Base-by-base conservation (phyloP, 2,113 vertebrate species). In the Cacatua alba region DNA sequence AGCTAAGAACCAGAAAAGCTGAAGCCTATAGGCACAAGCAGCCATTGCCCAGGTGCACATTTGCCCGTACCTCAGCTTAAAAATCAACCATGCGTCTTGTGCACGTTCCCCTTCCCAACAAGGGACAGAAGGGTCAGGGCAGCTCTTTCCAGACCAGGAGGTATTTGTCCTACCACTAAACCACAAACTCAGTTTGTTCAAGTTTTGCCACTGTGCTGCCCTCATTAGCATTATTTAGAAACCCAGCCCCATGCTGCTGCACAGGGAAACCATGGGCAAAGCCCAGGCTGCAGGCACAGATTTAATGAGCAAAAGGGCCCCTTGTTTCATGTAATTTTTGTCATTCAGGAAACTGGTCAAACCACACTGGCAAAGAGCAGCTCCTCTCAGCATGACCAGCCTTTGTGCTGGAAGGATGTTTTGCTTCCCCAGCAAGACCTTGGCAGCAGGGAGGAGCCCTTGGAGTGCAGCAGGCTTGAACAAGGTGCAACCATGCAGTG, bases 401-500 rank as follows among this genome's bases (percentile, higher is more conserved):
- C 2, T 5, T 62, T 48, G 20, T 4, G 18, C 81, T 84, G 41
- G 78, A 65, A 87, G 55, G 49, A 84, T 13, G 52, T 91, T 70
- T 29, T 48, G 55, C 35, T 81, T 70, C 5, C 5, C 39, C 72
- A 78, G 39, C 39, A 77, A 83, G 78, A 39, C 48, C n/a, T 21
- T 48, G 28, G 63, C 52, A 64, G 48, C 39, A 76, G 39, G 24
- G 44, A 91, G 35, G 23, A 86, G 20, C 18, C 59, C 53, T 48
- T 70, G 49, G 68, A 83, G 48, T 1, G 6, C n/a, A 68, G 67
- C 37, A 80, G 48, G 35, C 68, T 10, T 65, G 59, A 89, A 46
- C 5, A 1, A 49, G 60, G 37, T 24, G 4, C 85, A 93, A 57
- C 44, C 69, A 26, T 2, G 6, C 0, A 0, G 25, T 39, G 59